Evolutionary conservation across 2,888 invertebrate genomes (phyloP).

Genomic region (Eupithecia abbreviata): DNA sequence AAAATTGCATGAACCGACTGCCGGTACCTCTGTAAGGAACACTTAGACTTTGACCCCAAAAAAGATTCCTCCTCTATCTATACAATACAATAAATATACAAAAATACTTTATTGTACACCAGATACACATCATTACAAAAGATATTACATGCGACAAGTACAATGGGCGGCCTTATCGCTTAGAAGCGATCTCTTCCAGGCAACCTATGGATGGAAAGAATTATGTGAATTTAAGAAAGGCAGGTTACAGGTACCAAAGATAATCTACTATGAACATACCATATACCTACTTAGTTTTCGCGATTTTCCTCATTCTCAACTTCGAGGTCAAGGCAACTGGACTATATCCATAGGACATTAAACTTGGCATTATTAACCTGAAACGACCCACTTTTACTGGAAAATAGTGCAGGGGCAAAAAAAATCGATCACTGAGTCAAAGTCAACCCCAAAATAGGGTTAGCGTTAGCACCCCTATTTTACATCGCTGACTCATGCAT

Average conservation of each 20-base stretch:
- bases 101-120: too few species aligned
- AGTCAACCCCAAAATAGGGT: constrained; percentile 62
- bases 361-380: constrained; percentile 39
- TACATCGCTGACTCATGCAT: constrained; percentile 65
- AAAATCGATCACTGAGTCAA: constrained; percentile 71
- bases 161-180: too few species aligned
- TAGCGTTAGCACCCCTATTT: constrained; percentile 57
- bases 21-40: not conserved
- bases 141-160: too few species aligned
- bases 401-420: constrained; percentile 58
- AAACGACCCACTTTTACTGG: constrained; percentile 48
- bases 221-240: too few species aligned
- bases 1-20: not conserved
- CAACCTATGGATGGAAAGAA: too few species aligned
- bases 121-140: too few species aligned
- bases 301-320: constrained; percentile 3
- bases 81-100: too few species aligned
- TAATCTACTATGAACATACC: too few species aligned
- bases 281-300: not conserved
- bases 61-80: not conserved
- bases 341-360: constrained; percentile 38
- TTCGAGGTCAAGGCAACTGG: constrained; percentile 44
- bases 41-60: not conserved
- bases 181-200: too few species aligned
- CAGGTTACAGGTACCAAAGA: too few species aligned